These are phyloP conservation scores for Nasonovia ribisnigri DNA, from an alignment of 2,888 invertebrate species.

Conservation along the genomic window DNA sequence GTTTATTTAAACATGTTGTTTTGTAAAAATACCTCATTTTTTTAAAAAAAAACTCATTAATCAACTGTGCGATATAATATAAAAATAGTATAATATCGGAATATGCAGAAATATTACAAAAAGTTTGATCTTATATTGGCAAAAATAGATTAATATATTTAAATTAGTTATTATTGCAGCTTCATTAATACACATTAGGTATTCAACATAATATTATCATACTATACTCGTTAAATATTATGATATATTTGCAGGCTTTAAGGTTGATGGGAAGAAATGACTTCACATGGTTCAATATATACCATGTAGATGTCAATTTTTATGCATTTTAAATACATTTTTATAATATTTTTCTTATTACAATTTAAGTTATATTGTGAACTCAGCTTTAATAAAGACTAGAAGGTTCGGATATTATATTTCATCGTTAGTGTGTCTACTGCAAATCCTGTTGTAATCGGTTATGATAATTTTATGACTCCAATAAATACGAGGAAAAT, in stretches of 20 bases:
- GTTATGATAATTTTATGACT: conserved; percentile 38
- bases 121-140: not conserved
- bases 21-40: not conserved
- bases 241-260: not conserved
- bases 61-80: not conserved
- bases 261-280: not conserved
- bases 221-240: not conserved
- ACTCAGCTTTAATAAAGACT: not conserved
- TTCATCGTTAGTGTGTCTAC: conserved; percentile 27
- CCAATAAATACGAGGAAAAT: not conserved
- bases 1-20: too few relatives aligned
- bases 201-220: not conserved
- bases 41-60: not conserved
- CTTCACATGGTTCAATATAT: not conserved
- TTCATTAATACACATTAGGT: not conserved
- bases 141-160: not conserved
- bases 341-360: not conserved
- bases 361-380: not conserved
- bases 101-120: not conserved
- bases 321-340: not conserved
- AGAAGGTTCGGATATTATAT: conserved; percentile 6
- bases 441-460: conserved; percentile 6
- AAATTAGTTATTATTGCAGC: not conserved
- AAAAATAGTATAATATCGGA: not conserved
- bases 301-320: not conserved